A percentile compares a stretch with the other conserved stretches of the same genome.
Evolutionary conservation across 2,113 vertebrate genomes (phyloP).

Genomic region (Struthio camelus): DNA sequence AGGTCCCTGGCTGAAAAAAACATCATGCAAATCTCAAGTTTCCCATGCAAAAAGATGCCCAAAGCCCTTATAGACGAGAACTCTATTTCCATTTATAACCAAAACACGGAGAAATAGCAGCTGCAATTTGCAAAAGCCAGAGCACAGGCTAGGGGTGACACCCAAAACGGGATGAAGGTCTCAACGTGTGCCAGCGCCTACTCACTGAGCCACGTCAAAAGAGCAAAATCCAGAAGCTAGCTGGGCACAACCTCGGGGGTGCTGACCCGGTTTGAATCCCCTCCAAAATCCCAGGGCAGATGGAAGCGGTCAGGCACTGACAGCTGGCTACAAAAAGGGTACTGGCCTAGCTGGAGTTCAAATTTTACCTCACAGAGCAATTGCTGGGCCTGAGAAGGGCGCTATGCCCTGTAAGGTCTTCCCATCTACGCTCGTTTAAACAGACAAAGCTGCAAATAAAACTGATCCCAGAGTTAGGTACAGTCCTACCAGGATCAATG

Average conservation of each 20-base stretch:
- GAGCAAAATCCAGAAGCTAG: background rate
- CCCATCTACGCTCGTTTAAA: background rate
- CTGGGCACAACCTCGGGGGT: background rate
- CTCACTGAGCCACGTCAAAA: background rate
- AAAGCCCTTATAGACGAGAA: background rate
- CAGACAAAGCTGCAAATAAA: background rate
- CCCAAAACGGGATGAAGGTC: background rate
- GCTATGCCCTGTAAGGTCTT: background rate
- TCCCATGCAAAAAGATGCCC: background rate
- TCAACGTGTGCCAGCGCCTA: fast-evolving
- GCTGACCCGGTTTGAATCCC: background rate
- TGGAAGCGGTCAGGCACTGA: background rate
- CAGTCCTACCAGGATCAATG: background rate
- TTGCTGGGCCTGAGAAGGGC: background rate
- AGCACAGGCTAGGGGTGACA: background rate
- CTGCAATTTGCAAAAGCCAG: background rate
- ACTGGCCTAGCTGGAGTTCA: background rate
- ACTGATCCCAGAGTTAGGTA: background rate
- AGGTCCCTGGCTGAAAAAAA: background rate
- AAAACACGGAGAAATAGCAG: background rate
- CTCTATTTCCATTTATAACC: background rate
- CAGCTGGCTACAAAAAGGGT: background rate
- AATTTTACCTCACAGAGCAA: background rate
- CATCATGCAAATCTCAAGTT: background rate
- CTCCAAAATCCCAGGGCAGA: background rate